Conservation (phyloP, 2,888 invertebrate species). For the Himalopsyche anomala region DNA sequence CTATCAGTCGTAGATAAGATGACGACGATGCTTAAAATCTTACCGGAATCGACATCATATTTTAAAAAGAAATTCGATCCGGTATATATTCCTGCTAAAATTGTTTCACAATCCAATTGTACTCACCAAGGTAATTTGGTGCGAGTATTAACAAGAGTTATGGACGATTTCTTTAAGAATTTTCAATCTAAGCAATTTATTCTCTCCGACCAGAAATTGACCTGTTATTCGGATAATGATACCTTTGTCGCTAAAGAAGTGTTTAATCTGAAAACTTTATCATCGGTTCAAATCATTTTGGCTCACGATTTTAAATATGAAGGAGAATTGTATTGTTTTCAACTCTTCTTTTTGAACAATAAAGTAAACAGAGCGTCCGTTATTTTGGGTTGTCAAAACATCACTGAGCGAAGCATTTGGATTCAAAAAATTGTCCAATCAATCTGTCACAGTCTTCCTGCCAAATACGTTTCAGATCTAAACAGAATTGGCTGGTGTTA, state of each 20-base stretch:
- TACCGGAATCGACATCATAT: slow-evolving; percentile 73
- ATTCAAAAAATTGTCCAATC: slow-evolving; percentile 88
- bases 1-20: slow-evolving; percentile 67
- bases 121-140: slow-evolving; percentile 81
- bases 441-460: slow-evolving; percentile 81
- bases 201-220: slow-evolving; percentile 83
- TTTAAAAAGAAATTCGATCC: slow-evolving; percentile 57
- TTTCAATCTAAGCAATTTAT: slow-evolving; percentile 85
- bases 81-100: slow-evolving; percentile 49
- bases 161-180: slow-evolving; percentile 86
- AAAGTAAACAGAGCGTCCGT: slow-evolving; percentile 74
- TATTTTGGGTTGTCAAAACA: slow-evolving; percentile 77
- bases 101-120: slow-evolving; percentile 72
- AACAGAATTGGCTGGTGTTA: slow-evolving; percentile 90
- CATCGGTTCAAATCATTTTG: slow-evolving; percentile 81
- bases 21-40: slow-evolving; percentile 74
- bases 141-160: slow-evolving; percentile 78
- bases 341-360: slow-evolving; percentile 75
- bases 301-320: slow-evolving; percentile 75
- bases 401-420: slow-evolving; percentile 80
- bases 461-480: slow-evolving; percentile 83
- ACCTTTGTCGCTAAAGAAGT: slow-evolving; percentile 83
- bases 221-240: slow-evolving; percentile 85
- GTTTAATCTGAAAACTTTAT: slow-evolving; percentile 81
- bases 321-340: slow-evolving; percentile 80